Conservation (phyloP, 2,888 invertebrate genomes). For the Cheilosia urbana region DNA sequence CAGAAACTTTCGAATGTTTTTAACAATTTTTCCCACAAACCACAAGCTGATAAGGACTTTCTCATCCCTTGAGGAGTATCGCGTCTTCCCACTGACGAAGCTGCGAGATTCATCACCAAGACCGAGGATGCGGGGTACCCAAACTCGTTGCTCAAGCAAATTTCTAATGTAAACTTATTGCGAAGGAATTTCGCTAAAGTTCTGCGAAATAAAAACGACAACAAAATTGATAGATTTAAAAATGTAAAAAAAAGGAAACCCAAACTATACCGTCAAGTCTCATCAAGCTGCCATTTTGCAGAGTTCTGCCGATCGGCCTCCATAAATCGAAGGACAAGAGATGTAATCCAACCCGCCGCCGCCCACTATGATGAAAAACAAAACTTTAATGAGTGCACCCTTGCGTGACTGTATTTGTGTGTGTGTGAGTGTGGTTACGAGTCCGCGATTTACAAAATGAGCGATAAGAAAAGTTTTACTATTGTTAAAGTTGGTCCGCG, state of each 20-base stretch:
- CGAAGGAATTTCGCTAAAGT: conserved; percentile 32
- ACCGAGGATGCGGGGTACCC: neutral
- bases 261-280: conserved; percentile 71
- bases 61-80: conserved; percentile 1
- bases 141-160: conserved; percentile 69
- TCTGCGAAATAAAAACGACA: neutral
- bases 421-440: conserved; percentile 16
- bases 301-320: conserved; percentile 58
- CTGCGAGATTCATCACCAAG: conserved; percentile 38
- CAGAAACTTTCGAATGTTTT: conserved; percentile 74
- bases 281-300: conserved; percentile 71
- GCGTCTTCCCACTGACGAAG: neutral
- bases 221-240: conserved; percentile 1
- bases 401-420: neutral
- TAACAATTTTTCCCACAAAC: conserved; percentile 57
- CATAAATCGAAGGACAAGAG: conserved; percentile 64
- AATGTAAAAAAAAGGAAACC: conserved; percentile 59
- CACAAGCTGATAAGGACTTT: conserved; percentile 63
- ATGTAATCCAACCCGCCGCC: conserved; percentile 13
- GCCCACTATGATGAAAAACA: conserved; percentile 12
- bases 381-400: conserved; percentile 71
- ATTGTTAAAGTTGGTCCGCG: conserved; percentile 67
- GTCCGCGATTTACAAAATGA: conserved; percentile 65
- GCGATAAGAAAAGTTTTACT: conserved; percentile 68
- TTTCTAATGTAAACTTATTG: conserved; percentile 70